Conservation (phyloP, 2,113 vertebrate species). For the Charadrius vociferus region DNA sequence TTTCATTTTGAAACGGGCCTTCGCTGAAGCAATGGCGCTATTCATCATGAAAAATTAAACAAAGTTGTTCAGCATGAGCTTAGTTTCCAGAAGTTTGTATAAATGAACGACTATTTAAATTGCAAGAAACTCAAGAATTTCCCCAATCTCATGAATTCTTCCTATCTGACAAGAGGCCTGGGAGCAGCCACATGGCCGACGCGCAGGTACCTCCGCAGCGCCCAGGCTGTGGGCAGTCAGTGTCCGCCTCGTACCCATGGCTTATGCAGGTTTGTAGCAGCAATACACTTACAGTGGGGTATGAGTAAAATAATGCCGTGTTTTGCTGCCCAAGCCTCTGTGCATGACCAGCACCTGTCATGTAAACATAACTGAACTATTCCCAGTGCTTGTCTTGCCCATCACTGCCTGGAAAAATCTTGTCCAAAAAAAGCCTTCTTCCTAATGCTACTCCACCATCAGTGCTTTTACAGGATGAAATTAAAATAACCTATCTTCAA, state of each 20-base stretch:
- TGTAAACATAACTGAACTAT: neutral
- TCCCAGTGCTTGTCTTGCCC: neutral
- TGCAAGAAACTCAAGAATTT: neutral
- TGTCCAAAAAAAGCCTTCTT: neutral
- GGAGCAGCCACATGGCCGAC: accelerated
- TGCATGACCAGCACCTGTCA: neutral
- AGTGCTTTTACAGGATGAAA: neutral
- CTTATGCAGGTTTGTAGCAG: neutral
- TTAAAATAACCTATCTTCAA: neutral
- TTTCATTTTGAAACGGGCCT: neutral
- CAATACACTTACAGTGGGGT: too few species aligned
- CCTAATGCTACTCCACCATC: neutral
- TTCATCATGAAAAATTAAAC: neutral
- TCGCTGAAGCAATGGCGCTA: neutral
- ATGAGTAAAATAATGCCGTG: too few species aligned
- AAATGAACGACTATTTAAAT: neutral
- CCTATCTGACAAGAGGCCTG: neutral
- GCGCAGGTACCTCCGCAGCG: neutral
- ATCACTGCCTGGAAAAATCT: neutral
- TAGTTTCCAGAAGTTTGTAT: neutral
- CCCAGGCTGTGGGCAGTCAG: neutral
- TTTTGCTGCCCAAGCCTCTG: neutral
- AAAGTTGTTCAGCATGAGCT: neutral
- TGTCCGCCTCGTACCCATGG: neutral
- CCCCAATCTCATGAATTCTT: neutral